Conservation (phyloP, 2,797 vertebrate species). For the Enoplosus armatus region DNA sequence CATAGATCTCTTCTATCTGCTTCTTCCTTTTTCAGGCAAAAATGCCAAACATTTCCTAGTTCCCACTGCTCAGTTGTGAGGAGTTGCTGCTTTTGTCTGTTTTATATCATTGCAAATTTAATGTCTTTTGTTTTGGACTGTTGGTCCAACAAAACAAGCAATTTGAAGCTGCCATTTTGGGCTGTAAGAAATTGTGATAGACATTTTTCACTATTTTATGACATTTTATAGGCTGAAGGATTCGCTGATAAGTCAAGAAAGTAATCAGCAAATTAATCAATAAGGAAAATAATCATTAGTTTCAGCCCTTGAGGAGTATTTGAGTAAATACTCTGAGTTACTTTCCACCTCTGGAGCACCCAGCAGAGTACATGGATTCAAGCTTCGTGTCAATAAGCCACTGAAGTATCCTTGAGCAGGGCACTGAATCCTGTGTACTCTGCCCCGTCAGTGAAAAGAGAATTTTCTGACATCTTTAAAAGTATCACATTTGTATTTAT, state of each 20-base stretch:
- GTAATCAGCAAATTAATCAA: slow-evolving; percentile 9
- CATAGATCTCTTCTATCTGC: no score
- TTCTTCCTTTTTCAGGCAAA: neutral
- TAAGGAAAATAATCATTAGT: slow-evolving; percentile 19
- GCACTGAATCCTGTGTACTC: neutral
- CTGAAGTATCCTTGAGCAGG: slow-evolving; percentile 13
- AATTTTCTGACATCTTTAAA: slow-evolving; percentile 16
- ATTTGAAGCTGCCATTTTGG: neutral
- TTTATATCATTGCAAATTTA: neutral
- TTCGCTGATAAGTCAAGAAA: slow-evolving; percentile 17
- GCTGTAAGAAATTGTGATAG: neutral
- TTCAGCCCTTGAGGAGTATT: neutral
- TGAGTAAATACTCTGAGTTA: neutral
- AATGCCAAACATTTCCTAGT: no score
- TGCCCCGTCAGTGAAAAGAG: slow-evolving; percentile 5
- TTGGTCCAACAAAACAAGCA: neutral
- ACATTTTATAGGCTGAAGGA: neutral
- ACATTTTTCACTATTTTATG: neutral
- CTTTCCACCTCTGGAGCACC: neutral
- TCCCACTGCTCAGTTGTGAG: neutral
- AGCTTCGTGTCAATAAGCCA: slow-evolving; percentile 19
- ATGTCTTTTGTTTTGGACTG: neutral
- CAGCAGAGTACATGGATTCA: neutral
- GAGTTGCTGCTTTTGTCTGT: neutral
- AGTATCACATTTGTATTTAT: no score